Evolutionary conservation across 1,140 invertebrate genomes (phyloP), one percentile per base, ranked within the genome.

Genomic region (Sitophilus oryzae): DNA sequence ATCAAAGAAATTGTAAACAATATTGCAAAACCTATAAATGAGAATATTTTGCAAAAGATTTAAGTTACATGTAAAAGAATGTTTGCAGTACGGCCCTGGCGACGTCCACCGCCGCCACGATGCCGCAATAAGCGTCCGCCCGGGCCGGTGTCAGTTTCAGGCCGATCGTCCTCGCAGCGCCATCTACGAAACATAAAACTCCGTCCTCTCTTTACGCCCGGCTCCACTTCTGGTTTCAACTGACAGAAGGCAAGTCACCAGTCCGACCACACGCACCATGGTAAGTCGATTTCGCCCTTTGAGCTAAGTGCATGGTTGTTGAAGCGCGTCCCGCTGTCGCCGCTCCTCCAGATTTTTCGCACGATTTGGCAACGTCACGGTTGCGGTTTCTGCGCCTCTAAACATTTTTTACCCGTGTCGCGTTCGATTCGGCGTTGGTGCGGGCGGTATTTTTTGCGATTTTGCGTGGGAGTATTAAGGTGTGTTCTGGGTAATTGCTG

Each of bases 141-240:
- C 50, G 58, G 41, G 42, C 30, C 37, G 63, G 59, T 63, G 62
- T 66, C 62, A 65, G 61, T 66, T 65, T 63, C 61, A 61, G 50
- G 50, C 52, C 48, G 40, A 37, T 21, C 41, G 49, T 60, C 58
- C 44, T 56, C 21, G 52, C 70, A 72, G 79, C 82, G 82, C 80
- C 82, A 82, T 82, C 82, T 84, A 75, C 77, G 73, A 73, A 30
- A 74, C 79, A 83, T 84, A 84, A 85, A 84, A 84, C 81, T 77
- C 77, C 76, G 74, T 73, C 74, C 76, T 72, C 75, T 76, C 41
- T 19, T 41, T 74, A 74, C 74, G 74, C 76, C 71, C 74, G 76
- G 77, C 78, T 79, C 79, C 83, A 85, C 80, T 85, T 82, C 80
- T 83, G 80, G 80, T 83, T 79, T 77, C 76, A 37, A 56, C 56